Base-by-base conservation (phyloP, 2,888 invertebrate genomes). In the Lycia hirtaria region DNA sequence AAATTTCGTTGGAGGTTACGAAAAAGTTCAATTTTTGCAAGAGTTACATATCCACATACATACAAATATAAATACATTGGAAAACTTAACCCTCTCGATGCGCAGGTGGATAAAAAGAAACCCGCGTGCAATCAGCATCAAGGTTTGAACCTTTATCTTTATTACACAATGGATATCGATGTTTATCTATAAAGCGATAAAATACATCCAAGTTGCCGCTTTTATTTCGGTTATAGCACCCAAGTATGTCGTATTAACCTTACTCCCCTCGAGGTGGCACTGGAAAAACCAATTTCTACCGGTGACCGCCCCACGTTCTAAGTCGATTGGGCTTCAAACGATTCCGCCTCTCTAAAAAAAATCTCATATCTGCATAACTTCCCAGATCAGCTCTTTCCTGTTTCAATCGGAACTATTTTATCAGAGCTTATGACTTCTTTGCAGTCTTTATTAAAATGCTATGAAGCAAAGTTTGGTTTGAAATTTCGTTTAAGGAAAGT, bases 231-330 rank as follows among this genome's bases (percentile, higher is more conserved):
- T 22, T 43, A 20, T 35, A 28, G 17, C 22, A 12, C 20, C 22
- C 10, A 32, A 33, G 37, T 45, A 24, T 28, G n/a, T n/a, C n/a
- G n/a, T 24, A 37, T 28, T 41, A 59, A 64, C 66, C 69, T 33
- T 38, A 15, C 64, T 56, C 69, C 65, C 70, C 62, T 60, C 61
- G 58, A 70, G 68, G 68, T 75, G 71, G 76, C 72, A 78, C 80
- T 80, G 75, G 76, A 72, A 82, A 88, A 88, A 88, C 78, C 86
- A 86, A 89, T 88, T 84, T 85, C 71, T 79, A 73, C 74, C 77
- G 75, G 73, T 75, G 68, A 75, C 78, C 75, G 73, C 72, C 75
- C 74, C 65, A 73, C 77, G 76, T 75, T 70, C 79, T 80, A 85
- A 85, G 80, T 79, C 81, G 81, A 86, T 88, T 84, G 79, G 75